phyloP scores from a whole-genome alignment of 2,797 vertebrate species.

The Myotis daubentonii region DNA sequence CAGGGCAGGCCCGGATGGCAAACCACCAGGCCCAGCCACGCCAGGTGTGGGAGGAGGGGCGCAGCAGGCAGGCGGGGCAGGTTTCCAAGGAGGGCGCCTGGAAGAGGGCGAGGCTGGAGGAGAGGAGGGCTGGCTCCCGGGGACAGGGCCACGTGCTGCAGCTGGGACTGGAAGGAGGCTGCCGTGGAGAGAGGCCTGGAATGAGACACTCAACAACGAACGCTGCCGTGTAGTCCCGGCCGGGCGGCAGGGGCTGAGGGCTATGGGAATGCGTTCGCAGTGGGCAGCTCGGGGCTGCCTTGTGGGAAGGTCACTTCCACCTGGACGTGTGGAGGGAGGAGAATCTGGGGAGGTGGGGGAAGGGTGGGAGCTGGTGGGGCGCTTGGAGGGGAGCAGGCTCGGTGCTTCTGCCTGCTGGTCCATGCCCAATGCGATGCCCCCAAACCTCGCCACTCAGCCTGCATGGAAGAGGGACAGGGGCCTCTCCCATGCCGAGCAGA shows the following conservation, averaged over 20 bases:
- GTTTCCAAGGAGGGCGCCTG: too few species aligned
- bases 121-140: neutral
- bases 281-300: neutral
- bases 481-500: neutral
- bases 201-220: neutral
- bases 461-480: neutral
- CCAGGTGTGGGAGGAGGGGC: neutral
- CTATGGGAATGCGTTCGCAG: neutral
- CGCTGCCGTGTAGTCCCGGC: rapidly evolving
- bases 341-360: neutral
- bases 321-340: neutral
- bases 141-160: neutral
- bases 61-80: neutral
- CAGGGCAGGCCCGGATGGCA: neutral
- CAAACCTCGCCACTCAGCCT: neutral
- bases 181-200: neutral
- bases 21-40: neutral
- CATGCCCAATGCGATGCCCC: neutral
- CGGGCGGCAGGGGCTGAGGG: neutral
- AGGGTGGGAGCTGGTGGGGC: neutral
- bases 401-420: neutral
- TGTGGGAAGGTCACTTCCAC: neutral
- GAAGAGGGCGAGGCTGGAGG: neutral
- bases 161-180: neutral
- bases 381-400: neutral